phyloP scores from a whole-genome alignment of 2,888 invertebrate genomes.

The Cataglyphis livida region DNA sequence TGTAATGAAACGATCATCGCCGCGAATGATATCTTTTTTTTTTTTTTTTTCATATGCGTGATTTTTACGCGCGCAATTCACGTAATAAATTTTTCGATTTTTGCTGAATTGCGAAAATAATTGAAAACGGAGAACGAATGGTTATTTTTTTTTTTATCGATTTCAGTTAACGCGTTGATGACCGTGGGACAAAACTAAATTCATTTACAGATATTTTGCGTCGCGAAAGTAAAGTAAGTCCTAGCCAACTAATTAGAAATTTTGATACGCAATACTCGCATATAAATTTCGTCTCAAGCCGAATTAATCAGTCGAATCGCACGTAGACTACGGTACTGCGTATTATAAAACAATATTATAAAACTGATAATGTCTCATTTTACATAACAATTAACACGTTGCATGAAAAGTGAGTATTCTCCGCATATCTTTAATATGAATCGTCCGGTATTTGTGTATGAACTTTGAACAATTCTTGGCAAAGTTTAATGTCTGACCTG shows the following conservation, averaged over 20 bases:
- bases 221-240: not conserved
- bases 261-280: not conserved
- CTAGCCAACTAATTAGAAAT: not conserved
- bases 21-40: not conserved
- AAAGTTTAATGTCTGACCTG: not conserved
- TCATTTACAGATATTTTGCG: not conserved
- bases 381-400: not conserved
- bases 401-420: not conserved
- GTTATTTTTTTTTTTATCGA: not conserved
- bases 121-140: not conserved
- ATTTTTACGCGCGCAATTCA: not conserved
- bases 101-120: not conserved
- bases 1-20: not conserved
- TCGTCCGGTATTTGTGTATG: not conserved
- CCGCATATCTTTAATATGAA: not conserved
- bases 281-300: not conserved
- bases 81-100: not conserved
- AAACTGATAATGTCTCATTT: slow-evolving; percentile 21
- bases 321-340: not conserved
- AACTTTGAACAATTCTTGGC: not conserved
- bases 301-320: not conserved
- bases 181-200: not conserved
- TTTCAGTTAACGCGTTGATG: not conserved
- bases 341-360: too few species aligned
- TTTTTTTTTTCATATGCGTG: not conserved